Base-by-base conservation (phyloP, 2,113 vertebrate species). In the Menidia beryllina region DNA sequence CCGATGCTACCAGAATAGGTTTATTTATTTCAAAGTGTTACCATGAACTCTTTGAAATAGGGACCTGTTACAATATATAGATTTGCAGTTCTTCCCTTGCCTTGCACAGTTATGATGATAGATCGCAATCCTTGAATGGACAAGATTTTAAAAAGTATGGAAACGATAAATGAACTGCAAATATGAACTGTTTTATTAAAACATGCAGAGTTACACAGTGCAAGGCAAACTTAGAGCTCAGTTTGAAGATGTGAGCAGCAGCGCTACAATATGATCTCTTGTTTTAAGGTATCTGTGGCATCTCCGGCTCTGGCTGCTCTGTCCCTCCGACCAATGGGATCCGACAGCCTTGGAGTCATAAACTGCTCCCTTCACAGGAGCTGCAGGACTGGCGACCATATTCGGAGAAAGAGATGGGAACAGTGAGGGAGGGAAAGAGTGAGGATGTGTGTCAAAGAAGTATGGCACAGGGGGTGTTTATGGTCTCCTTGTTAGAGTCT, bases 391-490 rank as follows among this genome's bases (percentile, higher is more conserved):
- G 3, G 66, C 23, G 64, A 63, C 81, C 82, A 61, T 73, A 83
- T 79, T 71, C 8, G 41, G 84, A 78, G 67, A 78, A 70, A 81
- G 51, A 57, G 41, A 81, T 52, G 64, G 59, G 52, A 54, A 25
- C 56, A 62, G 12, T 2, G 54, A 80, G 61, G 45, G 54, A 76
- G 56, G 34, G 55, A 43, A 27, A 23, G 54, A 52, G 3, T 5
- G 0, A 47, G 53, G 15, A 47, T 58, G 69, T 49, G 39, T 54
- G 54, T 63, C 45, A 19, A 26, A 27, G 39, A 57, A 66, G 14
- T 25, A 24, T 7, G 50, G 58, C 30, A 30, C 23, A 50, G 47
- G 26, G n/a, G 11, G 48, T 83, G 64, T 80, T 60, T 60, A 65
- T 65, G n/a, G 49, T 69, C 45, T 41, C 60, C 57, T 50, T 55